Conservation (phyloP, 64 coral and sea anemone genomes). For the Platygyra sinensis region DNA sequence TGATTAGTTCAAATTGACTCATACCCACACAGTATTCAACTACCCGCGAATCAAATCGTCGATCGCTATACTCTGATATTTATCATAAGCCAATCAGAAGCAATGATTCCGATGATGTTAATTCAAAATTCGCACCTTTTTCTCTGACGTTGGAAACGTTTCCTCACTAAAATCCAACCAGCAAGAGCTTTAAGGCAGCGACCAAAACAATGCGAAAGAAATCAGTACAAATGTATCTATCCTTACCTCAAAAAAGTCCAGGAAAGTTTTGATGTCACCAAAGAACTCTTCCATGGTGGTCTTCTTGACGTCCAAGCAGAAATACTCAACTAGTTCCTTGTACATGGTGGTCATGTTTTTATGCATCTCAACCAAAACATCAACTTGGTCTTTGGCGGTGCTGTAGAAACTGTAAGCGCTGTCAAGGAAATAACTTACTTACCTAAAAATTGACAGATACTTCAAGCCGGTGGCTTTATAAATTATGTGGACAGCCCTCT, state of each 20-base stretch:
- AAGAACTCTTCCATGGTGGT: slow-evolving; percentile 95
- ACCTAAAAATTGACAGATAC: too few relatives aligned
- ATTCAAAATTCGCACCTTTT: too few relatives aligned
- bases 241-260: slow-evolving; percentile 72
- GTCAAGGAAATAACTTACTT: slow-evolving; percentile 55
- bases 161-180: too few relatives aligned
- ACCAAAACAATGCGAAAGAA: background rate
- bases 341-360: slow-evolving; percentile 99
- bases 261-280: slow-evolving; percentile 87
- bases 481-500: too few relatives aligned
- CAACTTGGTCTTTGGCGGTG: slow-evolving; percentile 90
- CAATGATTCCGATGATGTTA: too few relatives aligned
- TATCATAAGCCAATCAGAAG: too few relatives aligned
- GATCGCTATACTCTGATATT: too few relatives aligned
- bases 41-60: too few relatives aligned
- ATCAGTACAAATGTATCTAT: background rate
- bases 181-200: background rate
- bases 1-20: too few relatives aligned
- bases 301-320: slow-evolving; percentile 96
- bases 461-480: too few relatives aligned
- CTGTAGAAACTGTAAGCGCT: slow-evolving; percentile 74
- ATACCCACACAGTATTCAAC: too few relatives aligned
- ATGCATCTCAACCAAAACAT: slow-evolving; percentile 97
- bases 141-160: too few relatives aligned
- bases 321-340: slow-evolving; percentile 84